Evolutionary conservation across 2,888 invertebrate genomes (phyloP).

Genomic region (Nomada fucata): DNA sequence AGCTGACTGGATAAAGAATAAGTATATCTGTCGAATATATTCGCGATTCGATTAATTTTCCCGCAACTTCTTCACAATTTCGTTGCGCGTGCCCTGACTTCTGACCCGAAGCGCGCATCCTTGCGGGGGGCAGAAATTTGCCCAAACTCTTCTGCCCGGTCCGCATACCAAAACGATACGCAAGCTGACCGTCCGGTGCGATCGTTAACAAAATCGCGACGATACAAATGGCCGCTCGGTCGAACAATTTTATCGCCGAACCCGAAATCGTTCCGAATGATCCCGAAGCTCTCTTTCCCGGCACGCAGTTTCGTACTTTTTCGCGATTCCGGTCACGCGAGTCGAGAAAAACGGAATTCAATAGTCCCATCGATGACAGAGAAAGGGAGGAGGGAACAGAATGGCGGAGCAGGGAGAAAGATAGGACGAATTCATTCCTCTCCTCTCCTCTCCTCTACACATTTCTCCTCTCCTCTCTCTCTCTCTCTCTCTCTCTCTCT

Average conservation of each 20-base stretch:
- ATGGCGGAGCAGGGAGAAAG: neutral
- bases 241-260: constrained; percentile 35
- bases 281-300: constrained; percentile 21
- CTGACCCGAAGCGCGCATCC: too few species aligned
- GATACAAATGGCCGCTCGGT: constrained; percentile 4
- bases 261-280: constrained; percentile 29
- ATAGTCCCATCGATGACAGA: constrained; percentile 28
- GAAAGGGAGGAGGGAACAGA: neutral
- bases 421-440: neutral
- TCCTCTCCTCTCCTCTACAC: neutral
- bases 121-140: too few species aligned
- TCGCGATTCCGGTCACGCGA: constrained; percentile 51
- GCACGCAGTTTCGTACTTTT: constrained; percentile 28
- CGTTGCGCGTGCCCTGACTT: too few species aligned
- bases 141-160: too few species aligned
- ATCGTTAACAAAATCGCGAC: constrained; percentile 8
- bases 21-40: too few species aligned
- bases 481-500: neutral
- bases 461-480: neutral
- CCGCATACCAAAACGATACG: too few species aligned
- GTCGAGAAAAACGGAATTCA: constrained; percentile 50
- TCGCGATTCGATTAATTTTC: too few species aligned
- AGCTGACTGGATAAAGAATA: too few species aligned
- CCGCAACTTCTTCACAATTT: too few species aligned
- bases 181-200: neutral